Percentiles rank a stretch among this genome's conserved stretches.
Evolutionary conservation across 2,113 vertebrate species (phyloP).

Genomic region (Solea senegalensis): DNA sequence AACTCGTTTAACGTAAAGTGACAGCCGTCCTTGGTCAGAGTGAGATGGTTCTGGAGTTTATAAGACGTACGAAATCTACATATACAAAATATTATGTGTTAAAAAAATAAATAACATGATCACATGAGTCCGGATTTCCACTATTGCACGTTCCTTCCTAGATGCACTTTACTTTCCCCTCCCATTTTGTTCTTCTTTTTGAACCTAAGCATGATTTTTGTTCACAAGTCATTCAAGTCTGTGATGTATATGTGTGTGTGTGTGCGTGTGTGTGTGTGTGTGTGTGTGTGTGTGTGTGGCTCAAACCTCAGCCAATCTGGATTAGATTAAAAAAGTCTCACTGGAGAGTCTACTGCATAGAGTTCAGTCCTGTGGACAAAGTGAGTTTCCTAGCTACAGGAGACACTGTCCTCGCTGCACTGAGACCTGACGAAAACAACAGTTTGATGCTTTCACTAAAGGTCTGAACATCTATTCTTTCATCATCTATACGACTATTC

Average conservation of each 20-base stretch:
- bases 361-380: constrained; percentile 66
- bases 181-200: constrained; percentile 42
- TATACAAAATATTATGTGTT: constrained; percentile 81
- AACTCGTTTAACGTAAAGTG: constrained; percentile 68
- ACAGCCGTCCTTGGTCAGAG: constrained; percentile 73
- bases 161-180: constrained; percentile 53
- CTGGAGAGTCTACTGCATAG: constrained; percentile 77
- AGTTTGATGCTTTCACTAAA: background rate
- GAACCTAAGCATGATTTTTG: constrained; percentile 48
- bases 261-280: too few relatives aligned
- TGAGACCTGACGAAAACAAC: constrained; percentile 33
- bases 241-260: too few relatives aligned
- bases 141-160: constrained; percentile 79
- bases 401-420: constrained; percentile 49
- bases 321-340: constrained; percentile 68
- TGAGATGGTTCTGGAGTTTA: constrained; percentile 69
- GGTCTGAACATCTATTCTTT: constrained; percentile 33
- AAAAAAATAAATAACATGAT: constrained; percentile 85
- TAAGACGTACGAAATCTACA: constrained; percentile 76
- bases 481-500: constrained; percentile 31
- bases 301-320: constrained; percentile 60
- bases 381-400: constrained; percentile 61
- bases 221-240: constrained; percentile 45
- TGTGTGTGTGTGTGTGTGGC: constrained; percentile 47
- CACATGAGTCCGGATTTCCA: constrained; percentile 75